Conservation (phyloP, 2,888 invertebrate species). For the Frankliniella fusca region DNA sequence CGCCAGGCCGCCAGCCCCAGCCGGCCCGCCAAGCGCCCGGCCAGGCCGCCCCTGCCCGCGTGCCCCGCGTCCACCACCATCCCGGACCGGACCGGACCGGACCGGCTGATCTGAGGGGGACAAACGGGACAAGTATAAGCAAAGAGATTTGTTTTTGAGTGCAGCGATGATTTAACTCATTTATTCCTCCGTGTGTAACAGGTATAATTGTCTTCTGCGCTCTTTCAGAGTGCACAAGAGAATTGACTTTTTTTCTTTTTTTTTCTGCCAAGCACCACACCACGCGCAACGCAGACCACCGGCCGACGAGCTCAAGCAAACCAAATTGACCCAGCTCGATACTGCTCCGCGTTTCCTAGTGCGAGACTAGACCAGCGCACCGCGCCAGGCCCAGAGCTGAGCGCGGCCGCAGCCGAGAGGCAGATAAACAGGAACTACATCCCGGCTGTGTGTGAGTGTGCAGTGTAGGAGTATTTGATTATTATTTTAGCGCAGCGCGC, state of each 20-base stretch:
- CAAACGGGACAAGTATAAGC: neutral
- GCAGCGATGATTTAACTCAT: neutral
- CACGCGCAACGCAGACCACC: too few species aligned
- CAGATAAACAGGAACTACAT: neutral
- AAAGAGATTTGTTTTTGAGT: neutral
- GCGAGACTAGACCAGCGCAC: too few species aligned
- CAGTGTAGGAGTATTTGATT: neutral
- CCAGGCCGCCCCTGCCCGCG: neutral
- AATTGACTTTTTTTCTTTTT: too few species aligned
- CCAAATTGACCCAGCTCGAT: too few species aligned
- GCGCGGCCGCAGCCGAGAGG: neutral
- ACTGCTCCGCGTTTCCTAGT: too few species aligned
- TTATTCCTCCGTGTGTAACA: neutral
- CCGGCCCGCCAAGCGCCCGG: slow-evolving; percentile 44
- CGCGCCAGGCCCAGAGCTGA: too few species aligned
- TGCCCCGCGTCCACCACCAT: neutral
- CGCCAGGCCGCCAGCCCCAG: slow-evolving; percentile 51
- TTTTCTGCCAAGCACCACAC: too few species aligned
- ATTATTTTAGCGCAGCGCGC: neutral
- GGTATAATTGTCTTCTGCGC: neutral
- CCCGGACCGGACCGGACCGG: neutral
- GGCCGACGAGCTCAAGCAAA: too few species aligned
- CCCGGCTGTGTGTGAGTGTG: neutral
- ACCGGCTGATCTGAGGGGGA: neutral
- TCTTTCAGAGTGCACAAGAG: neutral